Conservation (phyloP, 2,888 invertebrate species). For the Cryptophagus acutangulus region DNA sequence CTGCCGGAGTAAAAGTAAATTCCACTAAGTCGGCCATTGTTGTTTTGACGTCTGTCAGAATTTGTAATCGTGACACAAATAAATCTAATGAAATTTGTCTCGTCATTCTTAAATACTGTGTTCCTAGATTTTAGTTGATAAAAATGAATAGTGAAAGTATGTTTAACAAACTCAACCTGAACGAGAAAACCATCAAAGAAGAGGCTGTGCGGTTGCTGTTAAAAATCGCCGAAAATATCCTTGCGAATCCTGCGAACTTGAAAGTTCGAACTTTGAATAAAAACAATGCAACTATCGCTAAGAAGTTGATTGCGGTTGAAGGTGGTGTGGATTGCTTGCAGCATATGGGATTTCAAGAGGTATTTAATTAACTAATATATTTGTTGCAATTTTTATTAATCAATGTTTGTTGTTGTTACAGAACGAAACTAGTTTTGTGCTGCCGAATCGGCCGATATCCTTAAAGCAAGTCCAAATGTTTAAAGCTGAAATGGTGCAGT, state of each 20-base stretch:
- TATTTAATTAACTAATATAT: conserved; percentile 17
- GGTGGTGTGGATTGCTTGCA: conserved; percentile 38
- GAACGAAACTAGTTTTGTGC: conserved; percentile 23
- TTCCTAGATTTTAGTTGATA: too few species aligned
- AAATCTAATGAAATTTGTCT: too few species aligned
- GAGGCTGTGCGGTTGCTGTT: conserved; percentile 27
- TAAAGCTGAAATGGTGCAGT: too few species aligned
- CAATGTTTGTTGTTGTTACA: conserved; percentile 16
- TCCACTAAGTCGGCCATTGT: too few species aligned
- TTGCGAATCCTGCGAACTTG: conserved; percentile 34
- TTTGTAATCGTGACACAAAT: too few species aligned
- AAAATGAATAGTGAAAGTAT: neutral
- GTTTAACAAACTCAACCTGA: conserved; percentile 14
- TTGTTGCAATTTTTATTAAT: neutral
- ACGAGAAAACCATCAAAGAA: conserved; percentile 17
- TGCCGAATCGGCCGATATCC: too few species aligned
- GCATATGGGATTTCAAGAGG: conserved; percentile 42
- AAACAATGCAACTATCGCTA: conserved; percentile 31
- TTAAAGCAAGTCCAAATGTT: too few species aligned
- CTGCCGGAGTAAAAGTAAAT: too few species aligned
- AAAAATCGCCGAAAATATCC: conserved; percentile 41
- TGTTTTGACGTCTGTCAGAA: too few species aligned
- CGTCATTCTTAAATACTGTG: too few species aligned
- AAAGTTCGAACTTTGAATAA: conserved; percentile 37
- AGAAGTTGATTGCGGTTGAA: conserved; percentile 32